Base-by-base conservation (phyloP, 2,888 invertebrate genomes). In the Dryococelus australis region DNA sequence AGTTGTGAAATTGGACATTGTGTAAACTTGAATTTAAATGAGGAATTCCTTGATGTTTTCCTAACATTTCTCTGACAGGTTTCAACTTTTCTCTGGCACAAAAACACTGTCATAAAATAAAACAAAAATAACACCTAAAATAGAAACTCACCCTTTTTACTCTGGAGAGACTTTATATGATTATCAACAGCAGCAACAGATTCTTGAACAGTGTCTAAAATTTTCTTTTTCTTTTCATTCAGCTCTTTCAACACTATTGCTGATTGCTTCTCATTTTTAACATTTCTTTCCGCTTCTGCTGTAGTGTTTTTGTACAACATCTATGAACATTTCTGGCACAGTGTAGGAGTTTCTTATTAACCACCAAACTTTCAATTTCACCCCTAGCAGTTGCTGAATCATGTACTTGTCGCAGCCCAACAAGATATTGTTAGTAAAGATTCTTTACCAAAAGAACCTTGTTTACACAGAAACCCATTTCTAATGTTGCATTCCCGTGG, bases 361-460 rank as follows among this genome's bases (percentile, higher is more conserved):
- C 65, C 65, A 24, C 20, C 65, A 65, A 2, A 65, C n/a, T 65
- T 24, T 65, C 24, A 65, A 65, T 65, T 65, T 24, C 65, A n/a
- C n/a, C 65, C 6, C 65, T 65, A 65, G 65, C 65, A 65, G n/a
- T 65, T n/a, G 8, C 65, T 65, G 20, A 8, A 65, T 20, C 20
- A 65, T 65, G 65, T 16, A 65, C 65, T 65, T 65, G 65, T 65
- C 20, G 65, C 65, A 65, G 65, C 65, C 65, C 65, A 65, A 65
- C 65, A n/a, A 65, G n/a, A 65, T 0, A 65, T 65, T 65, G 65
- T 65, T 65, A 8, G n/a, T 65, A 6, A 65, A 65, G n/a, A 65
- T 65, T 10, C n/a, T 65, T 24, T 65, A 65, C n/a, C 24, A 16
- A 20, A 65, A 65, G 65, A 8, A 16, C n/a, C 16, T 65, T 65